phyloP scores from a whole-genome alignment of 2,888 invertebrate species.

The Drosophila stalkeri region DNA sequence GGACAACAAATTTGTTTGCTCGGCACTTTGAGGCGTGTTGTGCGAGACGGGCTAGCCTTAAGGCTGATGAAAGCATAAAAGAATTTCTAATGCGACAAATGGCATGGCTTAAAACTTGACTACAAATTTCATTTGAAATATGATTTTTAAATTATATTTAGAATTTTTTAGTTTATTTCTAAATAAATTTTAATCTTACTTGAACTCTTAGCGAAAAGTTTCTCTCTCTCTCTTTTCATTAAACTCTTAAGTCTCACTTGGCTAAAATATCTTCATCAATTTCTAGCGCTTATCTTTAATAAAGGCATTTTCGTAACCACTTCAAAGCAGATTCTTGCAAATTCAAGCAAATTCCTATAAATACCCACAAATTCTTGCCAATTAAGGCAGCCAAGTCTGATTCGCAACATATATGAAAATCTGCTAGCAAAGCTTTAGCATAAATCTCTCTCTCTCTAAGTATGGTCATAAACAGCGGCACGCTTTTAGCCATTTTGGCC shows the following conservation, averaged over 20 bases:
- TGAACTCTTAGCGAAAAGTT: too few species aligned
- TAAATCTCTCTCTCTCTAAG: slow-evolving; percentile 46
- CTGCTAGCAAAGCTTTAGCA: slow-evolving; percentile 10
- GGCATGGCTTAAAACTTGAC: not conserved
- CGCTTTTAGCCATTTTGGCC: slow-evolving; percentile 17
- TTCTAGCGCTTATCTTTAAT: not conserved
- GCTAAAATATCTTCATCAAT: slow-evolving; percentile 9
- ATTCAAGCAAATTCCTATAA: slow-evolving; percentile 20
- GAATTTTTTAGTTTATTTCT: too few species aligned
- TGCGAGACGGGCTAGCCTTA: not conserved
- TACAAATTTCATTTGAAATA: not conserved
- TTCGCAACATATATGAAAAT: slow-evolving; percentile 4
- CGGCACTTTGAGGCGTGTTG: slow-evolving; percentile 3
- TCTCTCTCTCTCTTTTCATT: too few species aligned
- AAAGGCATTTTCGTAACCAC: not conserved
- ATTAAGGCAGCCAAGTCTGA: slow-evolving; percentile 16
- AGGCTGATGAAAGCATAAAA: not conserved
- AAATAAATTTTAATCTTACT: too few species aligned
- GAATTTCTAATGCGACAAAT: not conserved
- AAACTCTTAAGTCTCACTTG: too few species aligned
- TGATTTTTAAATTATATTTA: not conserved
- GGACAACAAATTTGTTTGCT: slow-evolving; percentile 16
- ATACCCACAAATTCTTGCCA: slow-evolving; percentile 23
- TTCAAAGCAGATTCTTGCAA: slow-evolving; percentile 13
- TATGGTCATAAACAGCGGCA: slow-evolving; percentile 10